Evolutionary conservation across 2,888 invertebrate genomes (phyloP).

Genomic region (Catocala nupta): DNA sequence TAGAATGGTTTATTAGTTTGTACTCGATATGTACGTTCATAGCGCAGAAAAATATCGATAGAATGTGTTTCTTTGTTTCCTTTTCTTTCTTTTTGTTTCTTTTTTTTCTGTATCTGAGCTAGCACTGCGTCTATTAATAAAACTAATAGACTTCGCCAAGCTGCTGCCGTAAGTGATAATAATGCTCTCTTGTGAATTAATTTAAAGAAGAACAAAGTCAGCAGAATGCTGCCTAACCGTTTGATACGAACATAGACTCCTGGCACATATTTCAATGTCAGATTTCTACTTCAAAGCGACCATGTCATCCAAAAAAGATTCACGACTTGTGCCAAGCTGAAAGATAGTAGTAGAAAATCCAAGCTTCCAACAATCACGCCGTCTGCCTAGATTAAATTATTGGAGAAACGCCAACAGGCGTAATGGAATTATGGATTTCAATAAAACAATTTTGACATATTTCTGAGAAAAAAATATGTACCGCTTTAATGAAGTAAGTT

Average conservation of each 20-base stretch:
- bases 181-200: too few relatives aligned
- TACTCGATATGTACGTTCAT: not conserved
- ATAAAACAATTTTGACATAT: conserved; percentile 9
- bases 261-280: too few relatives aligned
- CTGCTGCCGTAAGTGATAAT: too few relatives aligned
- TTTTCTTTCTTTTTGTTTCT: too few relatives aligned
- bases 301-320: not conserved
- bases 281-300: not conserved
- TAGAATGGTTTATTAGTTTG: conserved; percentile 1
- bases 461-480: not conserved
- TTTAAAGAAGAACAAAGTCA: too few relatives aligned
- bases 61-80: too few relatives aligned
- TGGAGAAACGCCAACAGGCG: conserved; percentile 14
- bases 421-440: conserved; percentile 14
- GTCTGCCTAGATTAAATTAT: not conserved
- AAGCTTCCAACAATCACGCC: not conserved
- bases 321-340: conserved; percentile 1
- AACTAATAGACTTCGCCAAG: too few relatives aligned
- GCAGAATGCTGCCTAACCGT: too few relatives aligned
- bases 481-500: not conserved
- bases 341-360: not conserved
- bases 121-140: too few relatives aligned
- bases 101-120: too few relatives aligned
- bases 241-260: too few relatives aligned
- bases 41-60: not conserved